Percentiles rank a stretch among this genome's conserved stretches.
These are phyloP conservation scores for Lepidocyrtinus sp. DNA, from an alignment of 2,888 invertebrate genomes.

Conservation along the genomic window DNA sequence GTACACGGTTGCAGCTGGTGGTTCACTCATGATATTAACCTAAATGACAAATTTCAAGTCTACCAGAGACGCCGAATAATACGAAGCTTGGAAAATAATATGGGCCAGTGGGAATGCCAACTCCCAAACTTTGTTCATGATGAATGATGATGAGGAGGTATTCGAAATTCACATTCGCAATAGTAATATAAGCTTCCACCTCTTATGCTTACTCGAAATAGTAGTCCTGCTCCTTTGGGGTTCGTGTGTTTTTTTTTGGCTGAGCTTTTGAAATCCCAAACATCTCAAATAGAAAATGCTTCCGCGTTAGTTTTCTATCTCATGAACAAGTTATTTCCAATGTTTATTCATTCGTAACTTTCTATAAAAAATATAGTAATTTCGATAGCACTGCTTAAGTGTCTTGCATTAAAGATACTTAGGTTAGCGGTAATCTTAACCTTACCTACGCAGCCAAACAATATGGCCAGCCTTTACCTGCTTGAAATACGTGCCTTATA, in stretches of 20 bases:
- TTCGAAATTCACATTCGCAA: neutral
- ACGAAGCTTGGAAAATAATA: neutral
- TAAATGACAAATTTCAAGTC: neutral
- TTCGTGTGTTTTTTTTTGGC: neutral
- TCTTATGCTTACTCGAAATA: neutral
- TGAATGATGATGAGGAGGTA: constrained; percentile 3
- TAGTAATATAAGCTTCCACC: neutral
- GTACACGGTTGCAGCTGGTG: no score
- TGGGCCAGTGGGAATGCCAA: constrained; percentile 6
- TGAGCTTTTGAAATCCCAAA: neutral
- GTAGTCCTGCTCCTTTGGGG: neutral
- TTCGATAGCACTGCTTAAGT: neutral
- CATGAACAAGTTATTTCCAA: neutral
- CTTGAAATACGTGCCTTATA: neutral
- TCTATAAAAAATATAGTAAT: neutral
- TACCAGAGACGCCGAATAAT: neutral
- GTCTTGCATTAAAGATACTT: neutral
- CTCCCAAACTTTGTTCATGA: neutral
- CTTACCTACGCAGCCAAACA: neutral
- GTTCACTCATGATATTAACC: constrained; percentile 14
- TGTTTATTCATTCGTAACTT: neutral
- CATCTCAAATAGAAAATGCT: neutral
- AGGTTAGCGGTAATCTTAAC: constrained; percentile 6
- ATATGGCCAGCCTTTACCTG: no score
- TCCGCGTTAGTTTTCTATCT: neutral